Percentiles rank a stretch among this genome's conserved stretches.
These are phyloP conservation scores for Temnothorax ravouxi DNA, from an alignment of 2,888 invertebrate genomes.

Conservation along the genomic window DNA sequence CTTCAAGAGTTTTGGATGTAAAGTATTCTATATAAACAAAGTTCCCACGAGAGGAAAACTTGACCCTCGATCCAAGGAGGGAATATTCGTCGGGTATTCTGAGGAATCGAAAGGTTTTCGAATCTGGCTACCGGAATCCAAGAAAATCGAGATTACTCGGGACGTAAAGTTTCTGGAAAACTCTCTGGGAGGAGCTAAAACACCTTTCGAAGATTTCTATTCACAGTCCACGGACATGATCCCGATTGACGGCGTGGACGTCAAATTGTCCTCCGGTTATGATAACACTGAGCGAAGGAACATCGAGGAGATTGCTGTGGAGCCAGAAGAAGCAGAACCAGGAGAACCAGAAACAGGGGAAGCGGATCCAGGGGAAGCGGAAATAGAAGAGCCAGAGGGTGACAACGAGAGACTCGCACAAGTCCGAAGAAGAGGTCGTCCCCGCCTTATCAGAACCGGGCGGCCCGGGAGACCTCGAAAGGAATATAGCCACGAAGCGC, in stretches of 20 bases:
- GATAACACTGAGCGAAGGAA: too few species aligned
- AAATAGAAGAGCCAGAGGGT: not conserved
- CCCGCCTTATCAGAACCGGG: not conserved
- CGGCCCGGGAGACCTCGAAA: not conserved
- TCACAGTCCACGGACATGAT: too few species aligned
- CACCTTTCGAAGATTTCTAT: not conserved
- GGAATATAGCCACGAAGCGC: too few species aligned
- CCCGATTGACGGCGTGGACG: not conserved
- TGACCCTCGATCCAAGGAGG: not conserved
- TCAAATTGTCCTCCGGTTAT: not conserved
- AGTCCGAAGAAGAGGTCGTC: not conserved
- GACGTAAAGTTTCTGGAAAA: not conserved
- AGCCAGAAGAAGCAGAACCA: too few species aligned
- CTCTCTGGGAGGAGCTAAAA: fast-evolving
- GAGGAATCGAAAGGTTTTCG: not conserved
- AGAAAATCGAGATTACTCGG: not conserved
- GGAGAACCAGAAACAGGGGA: too few species aligned
- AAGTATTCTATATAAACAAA: not conserved
- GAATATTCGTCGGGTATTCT: not conserved
- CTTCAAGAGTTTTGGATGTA: not conserved
- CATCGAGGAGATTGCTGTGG: too few species aligned
- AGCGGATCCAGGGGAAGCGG: too few species aligned
- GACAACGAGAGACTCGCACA: too few species aligned
- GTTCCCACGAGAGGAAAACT: not conserved
- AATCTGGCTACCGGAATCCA: not conserved